These are phyloP conservation scores for Pteria penguin DNA, from an alignment of 2,888 invertebrate species.

Conservation along the genomic window DNA sequence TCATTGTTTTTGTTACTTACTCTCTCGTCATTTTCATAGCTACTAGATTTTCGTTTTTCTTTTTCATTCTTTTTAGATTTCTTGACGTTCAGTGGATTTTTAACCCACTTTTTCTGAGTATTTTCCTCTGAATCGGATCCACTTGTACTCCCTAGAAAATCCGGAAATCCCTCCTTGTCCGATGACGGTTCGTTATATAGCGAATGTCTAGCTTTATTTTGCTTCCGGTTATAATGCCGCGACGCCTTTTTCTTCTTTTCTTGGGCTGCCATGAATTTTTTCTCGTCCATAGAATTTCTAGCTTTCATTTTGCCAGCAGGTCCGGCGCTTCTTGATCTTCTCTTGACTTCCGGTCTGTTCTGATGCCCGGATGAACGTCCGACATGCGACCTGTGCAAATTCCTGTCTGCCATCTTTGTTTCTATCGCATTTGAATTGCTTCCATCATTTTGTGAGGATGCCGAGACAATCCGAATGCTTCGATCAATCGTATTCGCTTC, in stretches of 20 bases:
- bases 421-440: slow-evolving; percentile 1
- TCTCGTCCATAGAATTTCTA: slow-evolving; percentile 59
- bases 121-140: slow-evolving; percentile 67
- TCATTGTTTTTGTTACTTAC: slow-evolving; percentile 5
- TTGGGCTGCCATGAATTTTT: slow-evolving; percentile 40
- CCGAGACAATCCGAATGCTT: no score
- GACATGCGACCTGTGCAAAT: slow-evolving; percentile 57
- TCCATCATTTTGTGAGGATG: no score
- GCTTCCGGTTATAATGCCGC: slow-evolving; percentile 24
- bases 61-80: slow-evolving; percentile 51
- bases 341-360: slow-evolving; percentile 51
- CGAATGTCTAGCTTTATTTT: slow-evolving; percentile 51
- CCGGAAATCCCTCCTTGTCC: slow-evolving; percentile 56
- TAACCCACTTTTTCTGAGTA: slow-evolving; percentile 67
- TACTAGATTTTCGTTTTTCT: slow-evolving; percentile 61
- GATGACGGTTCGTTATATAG: slow-evolving; percentile 58
- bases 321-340: slow-evolving; percentile 71
- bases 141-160: slow-evolving; percentile 53
- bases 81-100: slow-evolving; percentile 68
- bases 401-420: slow-evolving; percentile 64
- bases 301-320: slow-evolving; percentile 57
- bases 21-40: slow-evolving; percentile 37
- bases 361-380: slow-evolving; percentile 36
- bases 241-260: slow-evolving; percentile 29
- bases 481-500: background rate